Evolutionary conservation across 2,797 vertebrate species (phyloP).

Genomic region (Argentina silus): DNA sequence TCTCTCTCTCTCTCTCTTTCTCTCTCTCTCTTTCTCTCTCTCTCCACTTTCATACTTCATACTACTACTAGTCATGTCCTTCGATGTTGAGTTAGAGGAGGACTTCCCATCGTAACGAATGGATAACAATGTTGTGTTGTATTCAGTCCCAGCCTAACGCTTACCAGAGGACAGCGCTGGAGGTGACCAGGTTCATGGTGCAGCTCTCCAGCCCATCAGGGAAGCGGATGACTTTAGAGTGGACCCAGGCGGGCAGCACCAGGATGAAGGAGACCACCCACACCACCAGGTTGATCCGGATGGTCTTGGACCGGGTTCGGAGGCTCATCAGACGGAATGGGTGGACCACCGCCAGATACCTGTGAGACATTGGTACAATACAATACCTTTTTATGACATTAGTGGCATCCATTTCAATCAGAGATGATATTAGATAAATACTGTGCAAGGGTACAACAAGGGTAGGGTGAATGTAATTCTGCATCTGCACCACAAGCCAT

Average conservation of each 20-base stretch:
- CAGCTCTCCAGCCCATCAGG: conserved; percentile 73
- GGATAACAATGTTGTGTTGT: background rate
- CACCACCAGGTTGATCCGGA: conserved; percentile 68
- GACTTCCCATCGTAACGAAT: background rate
- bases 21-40: too few species aligned
- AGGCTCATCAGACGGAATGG: conserved; percentile 67
- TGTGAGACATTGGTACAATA: conserved; percentile 40
- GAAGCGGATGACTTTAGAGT: conserved; percentile 75
- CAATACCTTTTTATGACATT: too few species aligned
- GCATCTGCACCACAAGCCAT: too few species aligned
- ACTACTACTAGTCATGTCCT: too few species aligned
- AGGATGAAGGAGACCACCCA: conserved; percentile 65
- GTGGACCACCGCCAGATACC: conserved; percentile 71
- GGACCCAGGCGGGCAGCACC: conserved; percentile 64
- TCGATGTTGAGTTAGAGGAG: background rate
- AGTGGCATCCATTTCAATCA: too few species aligned
- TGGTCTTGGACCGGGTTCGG: conserved; percentile 67
- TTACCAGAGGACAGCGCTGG: conserved; percentile 67
- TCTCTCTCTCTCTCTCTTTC: too few species aligned
- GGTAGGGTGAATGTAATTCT: too few species aligned
- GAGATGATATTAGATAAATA: too few species aligned
- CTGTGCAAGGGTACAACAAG: too few species aligned
- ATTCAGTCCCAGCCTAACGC: background rate
- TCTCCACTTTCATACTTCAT: too few species aligned
- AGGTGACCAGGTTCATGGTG: conserved; percentile 71